Evolutionary conservation across 2,888 invertebrate genomes (phyloP), one percentile per base, ranked within the genome.

Genomic region (Protodeltote pygarga): DNA sequence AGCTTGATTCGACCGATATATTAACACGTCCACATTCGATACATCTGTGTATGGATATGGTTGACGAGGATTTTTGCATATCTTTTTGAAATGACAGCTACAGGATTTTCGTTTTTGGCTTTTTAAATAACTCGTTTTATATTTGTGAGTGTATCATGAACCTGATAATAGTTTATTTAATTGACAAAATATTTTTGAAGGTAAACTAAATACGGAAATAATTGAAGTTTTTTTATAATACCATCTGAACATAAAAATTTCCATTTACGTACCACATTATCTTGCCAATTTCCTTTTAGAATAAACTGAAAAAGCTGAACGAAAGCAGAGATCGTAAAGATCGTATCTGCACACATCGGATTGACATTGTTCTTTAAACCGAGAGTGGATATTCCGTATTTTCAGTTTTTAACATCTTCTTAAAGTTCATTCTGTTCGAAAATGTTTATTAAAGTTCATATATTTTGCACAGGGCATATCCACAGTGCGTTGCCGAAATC

Each of bases 401-500:
- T 27, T 5, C 11, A 10, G 8, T 51, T n/a, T 13, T 13, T 9
- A 3, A n/a, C 15, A 25, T 3, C 8, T 17, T 38, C 20, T 6
- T 14, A 15, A 9, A 19, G 24, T 61, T 25, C 15, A 21, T 54
- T 24, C 11, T 5, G 3, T 13, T 9, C 8, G 28, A 9, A 39
- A 27, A 38, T 40, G 50, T 53, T 48, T 34, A 65, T 52, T 42
- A 52, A 33, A 21, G 35, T 52, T 46, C 28, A 50, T 65, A 39
- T 48, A 62, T 71, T 55, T 38, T 46, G 48, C 50, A 39, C 45
- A 23, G 29, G 46, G 69, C 77, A 70, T 85, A 83, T 92, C 91
- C 89, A 89, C 71, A 81, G 54, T 76, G 68, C 75, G 69, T 81
- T 73, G 71, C 89, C 85, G 81, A 91, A 92, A 92, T 92, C 92